Conservation (phyloP, 2,113 vertebrate genomes). For the Loxodonta africana region DNA sequence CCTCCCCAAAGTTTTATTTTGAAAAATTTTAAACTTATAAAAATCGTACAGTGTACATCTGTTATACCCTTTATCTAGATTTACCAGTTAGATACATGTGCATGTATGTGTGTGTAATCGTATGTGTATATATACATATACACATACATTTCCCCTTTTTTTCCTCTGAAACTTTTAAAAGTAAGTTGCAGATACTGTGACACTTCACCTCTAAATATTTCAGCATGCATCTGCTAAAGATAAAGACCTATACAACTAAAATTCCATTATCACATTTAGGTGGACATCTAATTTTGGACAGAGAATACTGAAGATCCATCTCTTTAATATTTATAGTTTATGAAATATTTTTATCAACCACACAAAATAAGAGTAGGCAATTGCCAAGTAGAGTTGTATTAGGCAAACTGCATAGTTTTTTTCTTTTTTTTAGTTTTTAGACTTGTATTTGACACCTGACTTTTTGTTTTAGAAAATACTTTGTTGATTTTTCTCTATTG, state of each 20-base stretch:
- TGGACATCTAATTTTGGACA: conserved; percentile 24
- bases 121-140: not conserved
- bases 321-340: not conserved
- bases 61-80: not conserved
- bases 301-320: not conserved
- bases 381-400: not conserved
- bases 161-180: conserved; percentile 7
- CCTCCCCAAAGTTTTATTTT: not conserved
- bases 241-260: not conserved
- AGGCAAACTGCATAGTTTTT: not conserved
- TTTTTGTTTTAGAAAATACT: not conserved
- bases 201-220: not conserved
- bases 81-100: not conserved
- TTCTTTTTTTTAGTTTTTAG: not conserved
- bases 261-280: not conserved
- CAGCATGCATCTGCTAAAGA: not conserved
- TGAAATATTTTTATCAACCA: not conserved
- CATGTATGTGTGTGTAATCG: not conserved
- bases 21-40: conserved; percentile 5
- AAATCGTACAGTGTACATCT: not conserved
- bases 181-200: not conserved
- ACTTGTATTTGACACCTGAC: not conserved
- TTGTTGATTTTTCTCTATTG: not conserved
- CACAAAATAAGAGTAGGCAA: not conserved
- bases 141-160: not conserved